phyloP scores from a whole-genome alignment of 2,113 vertebrate species.

The Entomyzon cyanotis region DNA sequence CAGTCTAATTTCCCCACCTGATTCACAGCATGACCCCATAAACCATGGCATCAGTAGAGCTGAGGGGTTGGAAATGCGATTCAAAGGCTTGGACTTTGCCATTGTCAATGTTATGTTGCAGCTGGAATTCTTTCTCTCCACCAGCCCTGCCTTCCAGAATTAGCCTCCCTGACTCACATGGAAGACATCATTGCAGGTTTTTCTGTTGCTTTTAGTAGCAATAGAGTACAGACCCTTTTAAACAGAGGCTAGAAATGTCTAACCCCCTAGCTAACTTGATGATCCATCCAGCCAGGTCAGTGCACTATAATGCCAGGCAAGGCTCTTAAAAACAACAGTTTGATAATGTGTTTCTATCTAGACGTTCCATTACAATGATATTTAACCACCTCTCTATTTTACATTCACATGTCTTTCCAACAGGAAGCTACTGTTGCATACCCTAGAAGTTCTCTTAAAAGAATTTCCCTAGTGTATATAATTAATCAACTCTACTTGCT shows the following conservation, averaged over 20 bases:
- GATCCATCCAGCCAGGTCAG: not conserved
- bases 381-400: not conserved
- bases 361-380: not conserved
- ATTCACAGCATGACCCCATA: not conserved
- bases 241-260: not conserved
- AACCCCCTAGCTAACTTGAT: not conserved
- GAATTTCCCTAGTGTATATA: not conserved
- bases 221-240: not conserved
- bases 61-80: accelerated
- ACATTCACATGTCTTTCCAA: not conserved
- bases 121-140: not conserved
- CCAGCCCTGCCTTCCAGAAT: not conserved
- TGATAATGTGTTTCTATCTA: not conserved
- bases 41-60: not conserved
- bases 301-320: not conserved
- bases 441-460: not conserved
- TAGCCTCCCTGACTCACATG: not conserved
- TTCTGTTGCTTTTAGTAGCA: not conserved
- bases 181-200: not conserved
- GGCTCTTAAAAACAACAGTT: not conserved
- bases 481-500: not conserved
- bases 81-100: not conserved
- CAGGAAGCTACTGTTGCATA: not conserved
- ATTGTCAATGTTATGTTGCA: accelerated
- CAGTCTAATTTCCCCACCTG: not conserved